Evolutionary conservation across 1,140 invertebrate genomes (phyloP).

Genomic region (Scaptomyza montana): DNA sequence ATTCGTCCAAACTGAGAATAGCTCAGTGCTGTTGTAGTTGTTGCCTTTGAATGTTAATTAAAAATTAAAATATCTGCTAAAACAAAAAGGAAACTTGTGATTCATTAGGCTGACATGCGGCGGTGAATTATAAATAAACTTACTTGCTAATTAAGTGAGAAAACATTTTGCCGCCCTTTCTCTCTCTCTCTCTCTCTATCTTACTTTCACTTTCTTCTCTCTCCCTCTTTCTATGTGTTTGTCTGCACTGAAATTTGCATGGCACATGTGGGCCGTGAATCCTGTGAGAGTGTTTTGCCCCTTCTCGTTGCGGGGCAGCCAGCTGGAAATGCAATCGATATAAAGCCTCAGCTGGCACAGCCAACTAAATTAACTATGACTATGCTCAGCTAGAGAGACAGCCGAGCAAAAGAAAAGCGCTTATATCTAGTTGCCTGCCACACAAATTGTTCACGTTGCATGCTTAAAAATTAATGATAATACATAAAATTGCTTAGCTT

Average conservation of each 20-base stretch:
- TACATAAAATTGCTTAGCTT: constrained; percentile 51
- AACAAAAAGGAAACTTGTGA: constrained; percentile 70
- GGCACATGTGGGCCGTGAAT: constrained; percentile 60
- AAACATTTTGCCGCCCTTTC: constrained; percentile 20
- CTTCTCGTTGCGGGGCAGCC: constrained; percentile 52
- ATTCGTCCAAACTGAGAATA: constrained; percentile 45
- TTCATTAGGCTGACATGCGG: constrained; percentile 76
- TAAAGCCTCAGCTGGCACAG: constrained; percentile 27
- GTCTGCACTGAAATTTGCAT: constrained; percentile 65
- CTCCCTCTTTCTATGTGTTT: not conserved
- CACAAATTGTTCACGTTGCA: constrained; percentile 13
- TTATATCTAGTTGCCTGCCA: constrained; percentile 12
- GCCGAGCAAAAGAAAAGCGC: not conserved
- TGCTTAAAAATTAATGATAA: constrained; percentile 64
- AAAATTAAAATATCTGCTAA: constrained; percentile 81
- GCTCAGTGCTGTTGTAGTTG: constrained; percentile 27
- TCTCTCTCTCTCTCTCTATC: constrained; percentile 3
- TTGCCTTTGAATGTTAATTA: constrained; percentile 73
- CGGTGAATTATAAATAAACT: constrained; percentile 79
- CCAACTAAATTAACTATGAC: constrained; percentile 68
- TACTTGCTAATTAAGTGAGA: constrained; percentile 78
- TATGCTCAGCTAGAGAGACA: constrained; percentile 10
- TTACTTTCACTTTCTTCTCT: constrained; percentile 6
- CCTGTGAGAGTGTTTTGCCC: constrained; percentile 56
- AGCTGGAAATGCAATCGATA: constrained; percentile 72